Evolutionary conservation across 2,113 vertebrate species (phyloP).

Genomic region (Ibidorhyncha struthersii): DNA sequence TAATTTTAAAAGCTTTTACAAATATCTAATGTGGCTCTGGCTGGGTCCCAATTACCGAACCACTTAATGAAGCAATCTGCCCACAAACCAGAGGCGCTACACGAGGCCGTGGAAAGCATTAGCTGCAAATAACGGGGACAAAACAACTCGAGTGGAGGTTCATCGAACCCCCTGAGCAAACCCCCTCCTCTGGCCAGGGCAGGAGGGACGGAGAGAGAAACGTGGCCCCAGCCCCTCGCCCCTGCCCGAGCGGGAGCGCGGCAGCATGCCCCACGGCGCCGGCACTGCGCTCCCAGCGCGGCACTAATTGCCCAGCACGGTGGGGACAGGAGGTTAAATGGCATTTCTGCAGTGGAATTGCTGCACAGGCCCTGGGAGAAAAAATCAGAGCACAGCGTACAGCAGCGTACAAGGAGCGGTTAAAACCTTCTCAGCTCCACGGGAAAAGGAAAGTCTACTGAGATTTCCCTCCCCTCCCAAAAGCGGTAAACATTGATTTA

Average conservation of each 20-base stretch:
- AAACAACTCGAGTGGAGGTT: background rate
- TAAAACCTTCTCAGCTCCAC: background rate
- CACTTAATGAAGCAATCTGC: background rate
- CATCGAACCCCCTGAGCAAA: background rate
- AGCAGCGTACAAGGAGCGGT: background rate
- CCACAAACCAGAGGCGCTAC: background rate
- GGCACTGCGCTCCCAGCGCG: accelerated
- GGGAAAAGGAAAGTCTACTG: background rate
- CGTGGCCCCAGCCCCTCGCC: accelerated
- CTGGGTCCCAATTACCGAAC: background rate
- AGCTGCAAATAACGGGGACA: background rate
- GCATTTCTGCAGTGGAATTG: background rate
- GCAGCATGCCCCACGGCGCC: accelerated
- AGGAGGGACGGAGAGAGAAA: background rate
- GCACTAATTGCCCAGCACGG: accelerated
- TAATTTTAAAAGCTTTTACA: background rate
- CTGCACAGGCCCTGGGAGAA: background rate
- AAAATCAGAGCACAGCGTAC: background rate
- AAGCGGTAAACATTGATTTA: background rate
- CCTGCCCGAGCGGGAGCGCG: accelerated
- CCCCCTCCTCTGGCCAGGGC: background rate
- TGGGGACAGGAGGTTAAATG: background rate
- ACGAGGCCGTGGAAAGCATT: background rate
- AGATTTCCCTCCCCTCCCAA: background rate
- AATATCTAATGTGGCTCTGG: background rate